A percentile compares a stretch with the other conserved stretches of the same genome.
These are phyloP conservation scores for Colinus virginianus DNA, from an alignment of 2,113 vertebrate species.

Conservation along the genomic window DNA sequence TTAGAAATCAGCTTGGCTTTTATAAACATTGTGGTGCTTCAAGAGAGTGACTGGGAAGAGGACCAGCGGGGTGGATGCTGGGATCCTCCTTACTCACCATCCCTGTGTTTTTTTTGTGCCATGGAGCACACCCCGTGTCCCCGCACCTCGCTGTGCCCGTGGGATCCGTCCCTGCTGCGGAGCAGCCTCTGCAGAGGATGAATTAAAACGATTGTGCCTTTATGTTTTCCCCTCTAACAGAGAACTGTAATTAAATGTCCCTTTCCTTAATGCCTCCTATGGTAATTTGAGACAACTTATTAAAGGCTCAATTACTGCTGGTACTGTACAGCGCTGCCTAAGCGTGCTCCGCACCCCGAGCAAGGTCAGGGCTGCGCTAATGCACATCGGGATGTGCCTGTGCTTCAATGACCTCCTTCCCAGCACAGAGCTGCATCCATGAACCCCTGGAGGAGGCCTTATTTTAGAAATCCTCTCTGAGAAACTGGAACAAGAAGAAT, in stretches of 20 bases:
- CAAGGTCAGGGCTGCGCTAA: constrained; percentile 5
- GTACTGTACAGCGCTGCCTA: neutral
- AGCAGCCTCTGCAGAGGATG: neutral
- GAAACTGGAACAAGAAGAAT: neutral
- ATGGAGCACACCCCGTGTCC: neutral
- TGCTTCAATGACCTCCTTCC: neutral
- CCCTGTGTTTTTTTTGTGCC: neutral
- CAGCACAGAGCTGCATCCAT: neutral
- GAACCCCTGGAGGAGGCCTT: neutral
- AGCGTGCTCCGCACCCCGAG: neutral
- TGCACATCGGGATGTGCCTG: neutral
- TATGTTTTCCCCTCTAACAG: neutral
- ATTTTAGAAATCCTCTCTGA: neutral
- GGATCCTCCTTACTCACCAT: neutral
- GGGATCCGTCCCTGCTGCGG: neutral
- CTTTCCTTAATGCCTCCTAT: constrained; percentile 29
- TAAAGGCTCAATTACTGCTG: neutral
- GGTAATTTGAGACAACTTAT: constrained; percentile 46
- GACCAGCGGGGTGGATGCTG: rapidly evolving
- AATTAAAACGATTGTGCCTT: neutral
- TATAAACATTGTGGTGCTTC: neutral
- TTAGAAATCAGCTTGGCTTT: constrained; percentile 20
- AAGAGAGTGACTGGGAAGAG: neutral
- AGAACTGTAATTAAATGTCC: constrained; percentile 44
- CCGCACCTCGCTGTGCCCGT: neutral